Evolutionary conservation across 2,888 invertebrate genomes (phyloP), one percentile per base, ranked within the genome.

Genomic region (Volucella zonaria): DNA sequence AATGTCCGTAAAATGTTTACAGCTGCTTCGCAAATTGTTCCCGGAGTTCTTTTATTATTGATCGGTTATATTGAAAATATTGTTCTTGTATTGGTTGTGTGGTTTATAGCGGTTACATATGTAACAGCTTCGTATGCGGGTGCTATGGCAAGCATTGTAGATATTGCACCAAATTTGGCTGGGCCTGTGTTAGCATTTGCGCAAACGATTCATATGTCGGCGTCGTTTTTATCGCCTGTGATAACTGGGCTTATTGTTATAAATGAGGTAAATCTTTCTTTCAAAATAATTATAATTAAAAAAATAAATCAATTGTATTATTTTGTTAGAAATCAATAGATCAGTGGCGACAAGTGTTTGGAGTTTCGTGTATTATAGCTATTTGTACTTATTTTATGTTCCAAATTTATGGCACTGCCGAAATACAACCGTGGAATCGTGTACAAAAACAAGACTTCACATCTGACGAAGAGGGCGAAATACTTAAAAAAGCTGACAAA

Each of bases 81-180:
- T 67, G 89, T 91, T 31, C 88, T 93, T 66, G 94, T 94, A 51
- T 90, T 95, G 86, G 90, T 94, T 47, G 92, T 95, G 15, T 95
- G 95, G 95, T 95, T 95, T 89, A 90, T 94, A 76, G 95, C 95
- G 31, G 95, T 95, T 4, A 95, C 94, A 11, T 92, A 95, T 79
- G 95, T 95, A 87, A 95, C 95, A 18, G 95, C 95, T 11, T 93
- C 95, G 0, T 95, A 95, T 89, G 95, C 95, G 3, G 95, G 95
- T 47, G 95, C 95, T 3, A 95, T 95, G 94, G 95, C 95, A 0
- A 95, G 94, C 88, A 94, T 95, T 85, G 95, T 96, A 14, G 96
- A 96, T 89, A 95, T 96, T 79, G 95, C 95, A 0, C 95, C 96
- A n/a, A 95, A 96, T 91, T 94, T 95, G 88, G 95, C 96, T 67